Percentiles rank a stretch among this genome's conserved stretches.
Conservation (phyloP, 2,888 invertebrate species). For the Drosophila putrida region DNA sequence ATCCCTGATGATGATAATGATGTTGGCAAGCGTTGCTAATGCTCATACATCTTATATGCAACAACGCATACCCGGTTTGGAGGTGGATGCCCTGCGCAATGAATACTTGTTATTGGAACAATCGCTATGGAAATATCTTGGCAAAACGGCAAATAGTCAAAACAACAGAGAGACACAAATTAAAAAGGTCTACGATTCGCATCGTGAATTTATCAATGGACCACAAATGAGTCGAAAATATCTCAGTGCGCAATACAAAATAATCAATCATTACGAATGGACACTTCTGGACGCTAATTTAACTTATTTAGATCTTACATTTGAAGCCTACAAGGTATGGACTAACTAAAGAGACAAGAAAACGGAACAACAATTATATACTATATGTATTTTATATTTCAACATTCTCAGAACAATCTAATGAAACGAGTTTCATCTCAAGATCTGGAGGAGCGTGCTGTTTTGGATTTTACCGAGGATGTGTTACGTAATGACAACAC, state of each 20-base stretch:
- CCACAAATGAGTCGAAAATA: constrained; percentile 64
- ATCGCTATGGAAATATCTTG: constrained; percentile 82
- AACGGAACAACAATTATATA: no score
- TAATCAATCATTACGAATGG: constrained; percentile 88
- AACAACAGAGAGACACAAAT: constrained; percentile 76
- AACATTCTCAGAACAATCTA: constrained; percentile 54
- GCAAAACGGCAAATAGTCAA: constrained; percentile 64
- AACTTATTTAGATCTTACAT: constrained; percentile 88
- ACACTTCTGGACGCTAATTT: constrained; percentile 88
- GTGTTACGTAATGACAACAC: constrained; percentile 88
- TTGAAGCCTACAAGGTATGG: constrained; percentile 88
- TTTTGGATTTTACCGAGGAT: constrained; percentile 89
- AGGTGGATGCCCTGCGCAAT: constrained; percentile 88
- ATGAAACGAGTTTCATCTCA: constrained; percentile 73
- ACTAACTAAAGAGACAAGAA: no score
- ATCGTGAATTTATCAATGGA: constrained; percentile 77
- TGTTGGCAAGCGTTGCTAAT: constrained; percentile 11
- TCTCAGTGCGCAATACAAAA: constrained; percentile 71
- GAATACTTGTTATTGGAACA: constrained; percentile 87
- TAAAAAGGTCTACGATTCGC: constrained; percentile 82
- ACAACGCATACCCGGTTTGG: constrained; percentile 49
- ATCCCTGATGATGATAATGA: constrained; percentile 5
- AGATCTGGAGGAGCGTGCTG: constrained; percentile 86
- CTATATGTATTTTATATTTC: no score
- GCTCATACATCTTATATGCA: constrained; percentile 37